phyloP scores from a whole-genome alignment of 2,113 vertebrate species.

The Mionectes macconnelli region DNA sequence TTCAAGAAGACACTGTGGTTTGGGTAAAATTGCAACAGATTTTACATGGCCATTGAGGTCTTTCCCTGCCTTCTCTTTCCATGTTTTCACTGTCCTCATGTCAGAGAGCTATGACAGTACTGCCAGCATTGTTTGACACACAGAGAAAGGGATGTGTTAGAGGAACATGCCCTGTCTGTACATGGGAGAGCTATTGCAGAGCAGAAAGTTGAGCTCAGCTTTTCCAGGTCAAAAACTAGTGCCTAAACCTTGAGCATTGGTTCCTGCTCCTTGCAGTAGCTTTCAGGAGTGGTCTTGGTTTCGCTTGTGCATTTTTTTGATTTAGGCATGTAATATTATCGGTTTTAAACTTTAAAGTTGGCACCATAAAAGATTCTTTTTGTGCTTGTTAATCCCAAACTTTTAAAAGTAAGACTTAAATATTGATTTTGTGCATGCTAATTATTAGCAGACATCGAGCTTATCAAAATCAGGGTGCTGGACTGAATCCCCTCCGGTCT shows the following conservation, averaged over 20 bases:
- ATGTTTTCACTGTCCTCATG: accelerated
- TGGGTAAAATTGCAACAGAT: background rate
- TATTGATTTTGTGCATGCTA: background rate
- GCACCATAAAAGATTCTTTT: background rate
- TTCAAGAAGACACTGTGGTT: background rate
- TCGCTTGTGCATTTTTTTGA: background rate
- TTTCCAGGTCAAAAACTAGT: background rate
- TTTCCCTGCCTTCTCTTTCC: background rate
- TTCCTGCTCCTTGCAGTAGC: background rate
- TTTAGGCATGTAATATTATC: background rate
- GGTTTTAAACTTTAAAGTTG: background rate
- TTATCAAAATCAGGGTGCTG: background rate
- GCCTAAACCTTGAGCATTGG: background rate
- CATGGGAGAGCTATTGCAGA: background rate
- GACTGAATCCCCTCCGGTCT: background rate
- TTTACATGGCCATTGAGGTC: background rate
- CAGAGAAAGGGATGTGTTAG: background rate
- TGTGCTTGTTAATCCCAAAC: background rate
- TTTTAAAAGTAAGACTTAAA: background rate
- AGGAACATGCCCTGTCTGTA: background rate
- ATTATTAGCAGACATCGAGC: background rate
- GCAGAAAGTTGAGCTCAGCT: background rate
- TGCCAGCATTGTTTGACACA: background rate
- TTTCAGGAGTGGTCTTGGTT: background rate
- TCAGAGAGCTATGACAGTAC: background rate